These are phyloP conservation scores for Aphelenchoides fujianensis DNA, from an alignment of 1,140 invertebrate genomes.

Conservation along the genomic window DNA sequence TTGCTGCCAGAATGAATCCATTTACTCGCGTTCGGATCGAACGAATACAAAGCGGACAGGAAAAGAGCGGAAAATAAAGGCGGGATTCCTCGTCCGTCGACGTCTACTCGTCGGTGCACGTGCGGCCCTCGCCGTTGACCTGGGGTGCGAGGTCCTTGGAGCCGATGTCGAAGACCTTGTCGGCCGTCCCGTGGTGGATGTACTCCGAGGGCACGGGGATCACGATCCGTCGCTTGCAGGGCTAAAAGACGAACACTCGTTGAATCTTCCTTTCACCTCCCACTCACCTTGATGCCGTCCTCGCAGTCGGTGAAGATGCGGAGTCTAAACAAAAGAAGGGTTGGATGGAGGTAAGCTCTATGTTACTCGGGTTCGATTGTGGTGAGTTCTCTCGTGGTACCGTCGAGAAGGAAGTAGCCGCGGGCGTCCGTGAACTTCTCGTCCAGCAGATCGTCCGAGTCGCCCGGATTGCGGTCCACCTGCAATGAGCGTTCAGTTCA, in stretches of 20 bases:
- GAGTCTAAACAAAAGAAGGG: no score
- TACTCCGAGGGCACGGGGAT: slow-evolving; percentile 9
- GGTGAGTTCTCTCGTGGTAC: slow-evolving; percentile 48
- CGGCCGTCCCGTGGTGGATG: slow-evolving; percentile 18
- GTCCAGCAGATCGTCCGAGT: slow-evolving; percentile 48
- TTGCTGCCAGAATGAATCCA: no score
- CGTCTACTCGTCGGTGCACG: not conserved
- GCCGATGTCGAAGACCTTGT: slow-evolving; percentile 18
- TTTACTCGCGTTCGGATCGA: no score
- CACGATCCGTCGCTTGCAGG: slow-evolving; percentile 1
- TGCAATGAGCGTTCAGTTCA: no score
- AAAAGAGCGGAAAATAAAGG: no score
- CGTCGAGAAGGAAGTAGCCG: slow-evolving; percentile 35
- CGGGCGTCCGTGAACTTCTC: slow-evolving; percentile 46
- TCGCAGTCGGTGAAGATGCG: slow-evolving; percentile 17
- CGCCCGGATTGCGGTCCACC: no score
- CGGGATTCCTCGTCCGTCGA: no score
- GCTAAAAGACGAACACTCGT: no score
- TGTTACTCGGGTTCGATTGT: slow-evolving; percentile 50
- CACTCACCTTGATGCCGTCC: slow-evolving; percentile 11
- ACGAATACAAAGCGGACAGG: no score
- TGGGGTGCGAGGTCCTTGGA: not conserved
- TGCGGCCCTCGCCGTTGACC: slow-evolving; percentile 8
- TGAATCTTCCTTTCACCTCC: no score
- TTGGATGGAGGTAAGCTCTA: no score